A percentile compares a stretch with the other conserved stretches of the same genome.
phyloP scores from a whole-genome alignment of 2,888 invertebrate genomes.

The Stenolophus ochropezus region DNA sequence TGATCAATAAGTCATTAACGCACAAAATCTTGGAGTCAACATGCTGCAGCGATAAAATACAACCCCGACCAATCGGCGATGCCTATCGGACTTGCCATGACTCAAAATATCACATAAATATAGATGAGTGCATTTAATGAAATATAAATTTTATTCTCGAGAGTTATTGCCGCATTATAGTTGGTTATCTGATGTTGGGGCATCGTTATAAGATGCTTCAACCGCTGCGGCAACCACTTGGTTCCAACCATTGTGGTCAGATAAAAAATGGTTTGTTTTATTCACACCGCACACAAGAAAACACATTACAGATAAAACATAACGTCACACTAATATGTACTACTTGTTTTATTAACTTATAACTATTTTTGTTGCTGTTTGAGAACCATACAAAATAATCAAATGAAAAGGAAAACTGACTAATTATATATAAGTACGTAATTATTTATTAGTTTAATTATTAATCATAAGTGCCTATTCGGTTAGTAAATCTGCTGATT shows the following conservation, averaged over 20 bases:
- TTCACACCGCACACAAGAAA: too few species aligned
- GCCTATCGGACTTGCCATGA: conserved; percentile 37
- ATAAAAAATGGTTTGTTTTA: not conserved
- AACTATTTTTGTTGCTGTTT: too few species aligned
- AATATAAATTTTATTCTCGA: conserved; percentile 51
- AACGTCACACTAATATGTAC: too few species aligned
- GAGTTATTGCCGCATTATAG: conserved; percentile 54
- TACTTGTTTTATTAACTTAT: too few species aligned
- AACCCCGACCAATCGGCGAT: conserved; percentile 35
- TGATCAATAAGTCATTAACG: conserved; percentile 36
- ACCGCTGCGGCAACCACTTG: not conserved
- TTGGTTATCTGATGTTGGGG: conserved; percentile 47
- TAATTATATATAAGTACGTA: too few species aligned
- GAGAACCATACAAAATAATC: too few species aligned
- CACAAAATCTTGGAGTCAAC: conserved; percentile 30
- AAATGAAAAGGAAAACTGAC: too few species aligned
- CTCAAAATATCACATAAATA: conserved; percentile 57
- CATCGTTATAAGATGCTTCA: not conserved
- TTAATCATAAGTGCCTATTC: too few species aligned
- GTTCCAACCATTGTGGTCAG: not conserved
- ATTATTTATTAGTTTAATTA: too few species aligned
- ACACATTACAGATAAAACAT: too few species aligned
- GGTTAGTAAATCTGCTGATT: too few species aligned
- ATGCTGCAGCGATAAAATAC: conserved; percentile 24
- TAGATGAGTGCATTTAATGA: conserved; percentile 54